Evolutionary conservation across 2,113 vertebrate species (phyloP).

Genomic region (Bubo scandiacus): DNA sequence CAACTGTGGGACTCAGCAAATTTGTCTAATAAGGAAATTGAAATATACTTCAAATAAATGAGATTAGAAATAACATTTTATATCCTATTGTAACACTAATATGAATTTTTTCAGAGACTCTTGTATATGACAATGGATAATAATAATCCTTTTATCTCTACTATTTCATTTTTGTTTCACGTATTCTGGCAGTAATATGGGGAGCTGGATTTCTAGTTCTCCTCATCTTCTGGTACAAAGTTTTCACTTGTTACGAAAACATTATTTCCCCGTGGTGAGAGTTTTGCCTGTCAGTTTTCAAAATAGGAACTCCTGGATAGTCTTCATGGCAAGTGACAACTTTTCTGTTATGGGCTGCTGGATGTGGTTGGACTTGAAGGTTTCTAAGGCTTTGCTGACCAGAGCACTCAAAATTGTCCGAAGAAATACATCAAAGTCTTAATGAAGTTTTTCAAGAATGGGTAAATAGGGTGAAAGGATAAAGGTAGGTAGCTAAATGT

Average conservation of each 20-base stretch:
- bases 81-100: background rate
- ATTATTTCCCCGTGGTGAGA: background rate
- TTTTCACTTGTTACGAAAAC: background rate
- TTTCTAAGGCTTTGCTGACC: background rate
- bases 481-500: background rate
- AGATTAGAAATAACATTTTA: background rate
- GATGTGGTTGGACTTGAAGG: background rate
- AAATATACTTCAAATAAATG: background rate
- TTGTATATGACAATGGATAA: background rate
- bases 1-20: background rate
- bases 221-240: background rate
- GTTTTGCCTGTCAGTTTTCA: background rate
- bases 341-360: background rate
- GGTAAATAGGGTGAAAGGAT: background rate
- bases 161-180: background rate
- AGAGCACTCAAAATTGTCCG: background rate
- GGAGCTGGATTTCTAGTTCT: background rate
- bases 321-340: background rate
- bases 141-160: background rate
- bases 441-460: background rate
- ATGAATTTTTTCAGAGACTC: background rate
- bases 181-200: background rate
- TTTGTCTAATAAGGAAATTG: background rate
- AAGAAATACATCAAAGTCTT: background rate
- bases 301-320: background rate